Evolutionary conservation across 2,888 invertebrate species (phyloP).

Genomic region (Anagyrus pseudococci): DNA sequence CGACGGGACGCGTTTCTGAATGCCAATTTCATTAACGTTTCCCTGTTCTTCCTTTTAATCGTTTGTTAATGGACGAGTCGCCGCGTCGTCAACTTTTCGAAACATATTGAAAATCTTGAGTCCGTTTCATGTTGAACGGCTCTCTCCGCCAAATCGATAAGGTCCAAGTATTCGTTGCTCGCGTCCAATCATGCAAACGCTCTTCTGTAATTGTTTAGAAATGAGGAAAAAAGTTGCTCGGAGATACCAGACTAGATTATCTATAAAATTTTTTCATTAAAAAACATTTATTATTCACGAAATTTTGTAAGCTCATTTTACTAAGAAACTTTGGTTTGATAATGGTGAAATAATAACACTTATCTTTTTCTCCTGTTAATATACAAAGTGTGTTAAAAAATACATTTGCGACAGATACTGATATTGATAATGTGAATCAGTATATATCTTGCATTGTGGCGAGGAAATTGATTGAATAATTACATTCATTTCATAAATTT

Average conservation of each 20-base stretch:
- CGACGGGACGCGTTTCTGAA: conserved; percentile 30
- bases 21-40: conserved; percentile 16
- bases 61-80: conserved; percentile 28
- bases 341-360: conserved; percentile 11
- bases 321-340: too few species aligned
- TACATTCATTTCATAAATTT: too few species aligned
- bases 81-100: conserved; percentile 21
- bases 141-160: conserved; percentile 22
- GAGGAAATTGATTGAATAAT: conserved; percentile 25
- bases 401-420: conserved; percentile 26
- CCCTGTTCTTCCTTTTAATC: conserved; percentile 10
- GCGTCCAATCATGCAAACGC: conserved; percentile 12
- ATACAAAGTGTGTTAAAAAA: conserved; percentile 22
- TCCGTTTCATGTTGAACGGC: conserved; percentile 11
- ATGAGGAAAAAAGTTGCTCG: too few species aligned
- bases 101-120: conserved; percentile 10
- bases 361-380: conserved; percentile 15
- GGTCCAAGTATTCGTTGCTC: conserved; percentile 24
- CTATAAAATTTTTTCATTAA: too few species aligned
- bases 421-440: conserved; percentile 10
- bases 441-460: conserved; percentile 16
- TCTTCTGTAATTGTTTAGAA: too few species aligned
- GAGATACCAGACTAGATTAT: too few species aligned
- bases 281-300: too few species aligned
- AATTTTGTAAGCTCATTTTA: too few species aligned